These are phyloP conservation scores for Pogoniulus pusillus DNA, from an alignment of 2,797 vertebrate genomes.

Conservation along the genomic window DNA sequence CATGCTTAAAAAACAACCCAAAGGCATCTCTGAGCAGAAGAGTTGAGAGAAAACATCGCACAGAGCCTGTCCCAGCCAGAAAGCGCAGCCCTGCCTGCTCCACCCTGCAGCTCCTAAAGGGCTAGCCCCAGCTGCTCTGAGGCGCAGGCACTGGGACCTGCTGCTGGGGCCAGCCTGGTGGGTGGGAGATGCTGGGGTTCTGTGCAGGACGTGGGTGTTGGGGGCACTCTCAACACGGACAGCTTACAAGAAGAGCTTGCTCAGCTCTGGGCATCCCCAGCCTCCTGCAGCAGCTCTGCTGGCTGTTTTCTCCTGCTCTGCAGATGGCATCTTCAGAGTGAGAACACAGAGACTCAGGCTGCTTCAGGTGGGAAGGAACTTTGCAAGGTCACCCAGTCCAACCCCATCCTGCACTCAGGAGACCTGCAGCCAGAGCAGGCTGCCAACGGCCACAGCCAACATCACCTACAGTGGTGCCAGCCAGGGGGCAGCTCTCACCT, in stretches of 20 bases:
- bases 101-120: background rate
- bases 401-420: background rate
- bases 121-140: background rate
- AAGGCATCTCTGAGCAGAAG: background rate
- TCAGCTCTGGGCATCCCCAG: background rate
- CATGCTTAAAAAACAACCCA: constrained; percentile 76
- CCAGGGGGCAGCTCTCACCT: background rate
- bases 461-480: background rate
- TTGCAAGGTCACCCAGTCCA: background rate
- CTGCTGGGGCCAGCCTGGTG: background rate
- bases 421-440: background rate
- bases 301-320: background rate
- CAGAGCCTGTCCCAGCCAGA: background rate
- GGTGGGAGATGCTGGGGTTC: background rate
- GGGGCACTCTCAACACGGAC: background rate
- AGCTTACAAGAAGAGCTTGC: background rate
- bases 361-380: background rate
- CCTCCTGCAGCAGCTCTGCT: background rate
- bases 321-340: background rate
- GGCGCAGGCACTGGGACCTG: background rate
- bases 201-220: background rate
- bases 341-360: background rate
- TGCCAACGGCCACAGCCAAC: background rate
- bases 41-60: background rate
- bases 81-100: background rate